Conservation (phyloP, 2,113 vertebrate species). For the Mormoops blainvillei region DNA sequence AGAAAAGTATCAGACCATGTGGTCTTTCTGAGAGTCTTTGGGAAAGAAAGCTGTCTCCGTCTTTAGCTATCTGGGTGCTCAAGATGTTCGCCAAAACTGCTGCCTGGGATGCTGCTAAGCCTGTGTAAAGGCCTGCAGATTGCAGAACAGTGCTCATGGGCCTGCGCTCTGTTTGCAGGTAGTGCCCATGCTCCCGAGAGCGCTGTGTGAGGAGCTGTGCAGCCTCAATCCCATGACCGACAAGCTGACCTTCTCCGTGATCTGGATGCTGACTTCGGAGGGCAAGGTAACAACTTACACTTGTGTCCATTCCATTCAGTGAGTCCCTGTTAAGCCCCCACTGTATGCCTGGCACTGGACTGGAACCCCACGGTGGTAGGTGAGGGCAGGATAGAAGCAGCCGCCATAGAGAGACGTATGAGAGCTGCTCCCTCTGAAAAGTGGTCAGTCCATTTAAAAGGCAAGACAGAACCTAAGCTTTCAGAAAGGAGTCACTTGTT, state of each 20-base stretch:
- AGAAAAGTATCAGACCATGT: neutral
- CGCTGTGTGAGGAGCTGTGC: slow-evolving; percentile 96
- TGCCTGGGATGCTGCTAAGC: neutral
- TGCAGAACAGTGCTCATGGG: neutral
- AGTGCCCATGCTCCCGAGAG: slow-evolving; percentile 93
- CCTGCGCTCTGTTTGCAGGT: slow-evolving; percentile 82
- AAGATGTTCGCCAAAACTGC: neutral
- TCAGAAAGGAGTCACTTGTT: neutral
- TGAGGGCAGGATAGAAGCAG: neutral
- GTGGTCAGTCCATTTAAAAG: neutral
- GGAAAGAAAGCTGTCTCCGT: neutral
- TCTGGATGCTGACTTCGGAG: slow-evolving; percentile 92
- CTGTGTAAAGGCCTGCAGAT: fast-evolving
- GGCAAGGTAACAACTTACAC: slow-evolving; percentile 86
- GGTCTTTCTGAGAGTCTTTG: neutral
- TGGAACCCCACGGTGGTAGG: neutral
- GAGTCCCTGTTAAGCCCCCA: neutral
- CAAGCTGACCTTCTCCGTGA: slow-evolving; percentile 94
- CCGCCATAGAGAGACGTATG: neutral
- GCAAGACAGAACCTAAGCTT: neutral
- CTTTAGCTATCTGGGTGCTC: neutral
- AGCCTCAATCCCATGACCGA: slow-evolving; percentile 94
- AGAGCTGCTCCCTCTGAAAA: neutral
- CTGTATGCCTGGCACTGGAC: neutral
- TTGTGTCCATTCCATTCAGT: fast-evolving